Evolutionary conservation across 2,888 invertebrate species (phyloP).

Genomic region (Plagiodera versicolora): DNA sequence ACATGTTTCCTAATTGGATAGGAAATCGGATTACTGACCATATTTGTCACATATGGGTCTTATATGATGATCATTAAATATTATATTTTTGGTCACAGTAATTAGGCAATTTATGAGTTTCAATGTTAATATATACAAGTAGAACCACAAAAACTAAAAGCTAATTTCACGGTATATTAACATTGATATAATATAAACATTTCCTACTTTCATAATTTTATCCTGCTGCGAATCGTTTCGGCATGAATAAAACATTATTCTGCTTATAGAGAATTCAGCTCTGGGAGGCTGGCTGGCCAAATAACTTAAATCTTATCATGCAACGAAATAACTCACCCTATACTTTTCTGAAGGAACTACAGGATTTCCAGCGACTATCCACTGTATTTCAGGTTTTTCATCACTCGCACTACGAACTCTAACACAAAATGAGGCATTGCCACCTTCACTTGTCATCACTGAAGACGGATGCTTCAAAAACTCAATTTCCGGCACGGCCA

Average conservation of each 20-base stretch:
- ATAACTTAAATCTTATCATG: too few species aligned
- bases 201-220: too few species aligned
- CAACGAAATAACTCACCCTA: constrained; percentile 40
- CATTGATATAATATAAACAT: too few species aligned
- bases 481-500: constrained; percentile 41
- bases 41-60: too few species aligned
- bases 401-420: constrained; percentile 52
- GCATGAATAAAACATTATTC: too few species aligned
- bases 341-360: constrained; percentile 39
- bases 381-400: constrained; percentile 54
- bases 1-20: constrained; percentile 6
- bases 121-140: too few species aligned
- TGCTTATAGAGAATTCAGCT: too few species aligned
- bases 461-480: constrained; percentile 61
- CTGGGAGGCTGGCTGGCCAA: too few species aligned
- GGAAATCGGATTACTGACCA: constrained; percentile 3
- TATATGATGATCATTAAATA: neutral
- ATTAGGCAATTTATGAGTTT: neutral
- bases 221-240: too few species aligned
- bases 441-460: constrained; percentile 56
- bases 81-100: neutral
- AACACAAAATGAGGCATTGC: constrained; percentile 60
- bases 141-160: too few species aligned
- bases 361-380: constrained; percentile 60
- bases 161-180: too few species aligned